These are phyloP conservation scores for Syrrhaptes paradoxus DNA, from an alignment of 2,113 vertebrate genomes.

Conservation along the genomic window DNA sequence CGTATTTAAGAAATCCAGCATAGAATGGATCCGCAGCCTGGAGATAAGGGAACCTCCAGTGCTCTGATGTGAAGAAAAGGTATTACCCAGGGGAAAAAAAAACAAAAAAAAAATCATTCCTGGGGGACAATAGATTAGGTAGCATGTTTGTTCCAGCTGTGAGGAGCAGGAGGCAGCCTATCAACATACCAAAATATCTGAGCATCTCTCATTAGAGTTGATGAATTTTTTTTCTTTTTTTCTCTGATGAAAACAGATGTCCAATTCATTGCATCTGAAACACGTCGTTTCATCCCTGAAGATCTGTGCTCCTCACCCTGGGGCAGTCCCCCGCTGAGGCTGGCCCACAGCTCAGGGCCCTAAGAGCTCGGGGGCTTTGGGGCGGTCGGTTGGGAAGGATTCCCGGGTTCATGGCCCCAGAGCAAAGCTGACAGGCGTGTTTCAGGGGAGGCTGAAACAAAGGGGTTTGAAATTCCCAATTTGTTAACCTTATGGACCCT, in stretches of 20 bases:
- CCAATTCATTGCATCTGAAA: constrained; percentile 47
- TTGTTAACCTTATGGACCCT: constrained; percentile 63
- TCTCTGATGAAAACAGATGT: constrained; percentile 60
- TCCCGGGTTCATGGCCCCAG: background rate
- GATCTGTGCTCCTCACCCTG: constrained; percentile 29
- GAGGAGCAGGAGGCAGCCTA: constrained; percentile 49
- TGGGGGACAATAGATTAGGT: constrained; percentile 34
- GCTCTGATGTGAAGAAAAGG: constrained; percentile 44
- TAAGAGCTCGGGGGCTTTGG: background rate
- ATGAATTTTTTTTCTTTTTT: background rate
- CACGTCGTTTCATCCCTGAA: constrained; percentile 24
- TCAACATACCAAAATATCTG: constrained; percentile 53
- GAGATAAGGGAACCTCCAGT: background rate
- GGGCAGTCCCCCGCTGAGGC: constrained; percentile 21
- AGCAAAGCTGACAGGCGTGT: constrained; percentile 33
- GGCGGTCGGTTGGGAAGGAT: background rate
- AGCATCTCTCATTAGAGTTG: constrained; percentile 54
- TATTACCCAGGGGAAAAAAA: background rate
- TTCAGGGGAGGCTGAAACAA: constrained; percentile 49
- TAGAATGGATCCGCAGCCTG: background rate
- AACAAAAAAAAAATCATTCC: background rate
- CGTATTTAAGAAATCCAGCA: background rate
- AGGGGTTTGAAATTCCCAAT: constrained; percentile 54
- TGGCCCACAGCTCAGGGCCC: background rate
- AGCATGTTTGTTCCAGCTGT: constrained; percentile 36